Conservation (phyloP, 2,113 vertebrate genomes). For the Salvelinus fontinalis region DNA sequence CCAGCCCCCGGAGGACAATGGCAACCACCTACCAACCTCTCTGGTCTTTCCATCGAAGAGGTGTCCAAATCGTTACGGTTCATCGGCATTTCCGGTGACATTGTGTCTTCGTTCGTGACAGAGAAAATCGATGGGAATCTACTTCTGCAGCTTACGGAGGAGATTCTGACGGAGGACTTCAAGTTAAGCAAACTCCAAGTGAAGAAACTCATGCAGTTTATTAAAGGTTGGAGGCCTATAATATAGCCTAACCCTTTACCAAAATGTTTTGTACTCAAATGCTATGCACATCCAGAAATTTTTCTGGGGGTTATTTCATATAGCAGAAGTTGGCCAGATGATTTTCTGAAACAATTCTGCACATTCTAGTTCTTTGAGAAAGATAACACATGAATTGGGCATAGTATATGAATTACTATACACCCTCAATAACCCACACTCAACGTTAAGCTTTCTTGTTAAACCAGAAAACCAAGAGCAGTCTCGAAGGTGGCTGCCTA, state of each 20-base stretch:
- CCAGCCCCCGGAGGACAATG: slow-evolving; percentile 78
- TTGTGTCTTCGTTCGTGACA: slow-evolving; percentile 84
- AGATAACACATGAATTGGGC: neutral
- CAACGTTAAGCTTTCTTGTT: neutral
- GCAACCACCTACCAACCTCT: slow-evolving; percentile 89
- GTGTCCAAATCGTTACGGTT: slow-evolving; percentile 91
- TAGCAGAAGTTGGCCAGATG: neutral
- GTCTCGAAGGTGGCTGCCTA: neutral
- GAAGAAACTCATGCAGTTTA: slow-evolving; percentile 98
- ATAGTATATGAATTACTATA: neutral
- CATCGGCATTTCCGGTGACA: slow-evolving; percentile 91
- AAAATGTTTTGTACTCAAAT: slow-evolving; percentile 44
- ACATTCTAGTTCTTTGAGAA: neutral
- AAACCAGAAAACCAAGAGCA: neutral
- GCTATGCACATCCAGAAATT: slow-evolving; percentile 80
- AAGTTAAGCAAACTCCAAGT: slow-evolving; percentile 96
- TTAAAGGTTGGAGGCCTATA: slow-evolving; percentile 96
- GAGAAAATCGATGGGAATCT: slow-evolving; percentile 98
- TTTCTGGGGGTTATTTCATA: slow-evolving; percentile 69
- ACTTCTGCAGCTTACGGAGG: slow-evolving; percentile 93
- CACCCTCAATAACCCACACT: neutral
- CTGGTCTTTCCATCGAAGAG: slow-evolving; percentile 90
- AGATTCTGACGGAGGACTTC: slow-evolving; percentile 97
- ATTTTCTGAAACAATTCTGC: neutral
- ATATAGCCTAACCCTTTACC: slow-evolving; percentile 70